Percentiles rank a stretch among this genome's conserved stretches.
Conservation (phyloP, 2,888 invertebrate genomes). For the Timema podura region DNA sequence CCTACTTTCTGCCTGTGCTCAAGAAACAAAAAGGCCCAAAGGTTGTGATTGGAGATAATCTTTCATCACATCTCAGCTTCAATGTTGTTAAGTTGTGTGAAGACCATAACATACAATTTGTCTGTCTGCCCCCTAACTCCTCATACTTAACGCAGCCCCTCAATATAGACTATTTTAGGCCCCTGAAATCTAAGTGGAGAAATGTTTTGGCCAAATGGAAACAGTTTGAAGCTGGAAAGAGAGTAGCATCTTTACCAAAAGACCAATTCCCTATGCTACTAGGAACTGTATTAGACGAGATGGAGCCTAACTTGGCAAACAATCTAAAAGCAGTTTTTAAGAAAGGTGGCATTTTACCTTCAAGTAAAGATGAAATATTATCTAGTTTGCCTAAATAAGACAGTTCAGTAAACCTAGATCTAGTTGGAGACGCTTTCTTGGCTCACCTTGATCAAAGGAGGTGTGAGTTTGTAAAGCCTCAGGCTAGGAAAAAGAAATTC, state of each 20-base stretch:
- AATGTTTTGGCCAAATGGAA: slow-evolving; percentile 31
- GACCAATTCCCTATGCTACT: not conserved
- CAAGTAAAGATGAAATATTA: not conserved
- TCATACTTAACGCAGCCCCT: slow-evolving; percentile 34
- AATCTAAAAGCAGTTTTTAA: not conserved
- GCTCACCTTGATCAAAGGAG: no score
- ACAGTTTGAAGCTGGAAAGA: slow-evolving; percentile 2
- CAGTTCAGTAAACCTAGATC: no score
- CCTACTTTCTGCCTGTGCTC: slow-evolving; percentile 34
- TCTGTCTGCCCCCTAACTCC: slow-evolving; percentile 32
- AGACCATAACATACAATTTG: slow-evolving; percentile 16
- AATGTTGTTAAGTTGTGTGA: slow-evolving; percentile 27
- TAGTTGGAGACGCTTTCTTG: no score
- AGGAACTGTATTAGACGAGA: not conserved
- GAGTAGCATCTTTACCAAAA: not conserved
- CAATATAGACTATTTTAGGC: slow-evolving; percentile 35
- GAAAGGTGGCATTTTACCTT: not conserved
- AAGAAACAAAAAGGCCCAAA: slow-evolving; percentile 26
- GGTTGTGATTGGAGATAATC: slow-evolving; percentile 30
- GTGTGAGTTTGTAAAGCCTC: no score
- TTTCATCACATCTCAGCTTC: slow-evolving; percentile 29
- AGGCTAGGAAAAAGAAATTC: not conserved
- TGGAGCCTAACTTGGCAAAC: not conserved
- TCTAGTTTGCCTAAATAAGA: not conserved
- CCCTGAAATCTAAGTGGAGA: slow-evolving; percentile 35